Base-by-base conservation (phyloP, 2,888 invertebrate species). In the Escarpia spicata region DNA sequence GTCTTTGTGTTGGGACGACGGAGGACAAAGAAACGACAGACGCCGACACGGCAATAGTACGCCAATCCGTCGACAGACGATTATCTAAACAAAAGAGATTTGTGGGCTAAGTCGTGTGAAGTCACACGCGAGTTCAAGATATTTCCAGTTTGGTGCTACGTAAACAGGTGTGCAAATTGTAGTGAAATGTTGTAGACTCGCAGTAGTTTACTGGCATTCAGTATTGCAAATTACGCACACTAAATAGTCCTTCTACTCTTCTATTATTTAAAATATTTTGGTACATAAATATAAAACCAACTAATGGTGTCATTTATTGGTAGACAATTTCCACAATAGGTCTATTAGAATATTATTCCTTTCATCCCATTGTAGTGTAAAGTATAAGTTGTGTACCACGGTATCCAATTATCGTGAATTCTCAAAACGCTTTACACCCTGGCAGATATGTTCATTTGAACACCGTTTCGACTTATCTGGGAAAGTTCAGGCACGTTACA, bases 71-170 rank as follows among this genome's bases (percentile, higher is more conserved):
- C 75, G 75, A 75, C 75, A 19, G 75, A 19, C 75, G 75, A 75
- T 75, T 75, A 75, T 75, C 19, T 3, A 75, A 26, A 75, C 75
- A 75, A 75, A 75, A 75, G 75, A 75, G 75, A 75, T 75, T 26
- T 75, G 75, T 75, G n/a, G 75, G 26, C 75, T 75, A 75, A 75
- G 75, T 75, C 75, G 19, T 75, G 75, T 75, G 75, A 75, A 75
- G 75, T 75, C 75, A 75, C 75, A 0, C 75, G 75, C 75, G 75
- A 75, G 75, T 75, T 75, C 75, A 75, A 75, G 26, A n/a, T 26
- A 26, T 19, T 75, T 75, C 19, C n/a, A 19, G 15, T 75, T 75
- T 75, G 26, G 4, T 75, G 75, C 19, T 26, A 75, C 75, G 75
- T 75, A 75, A 75, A 75, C 75, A 75, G 2, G 75, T 75, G 19